These are phyloP conservation scores for Strix uralensis DNA, from an alignment of 2,113 vertebrate genomes.

Conservation along the genomic window DNA sequence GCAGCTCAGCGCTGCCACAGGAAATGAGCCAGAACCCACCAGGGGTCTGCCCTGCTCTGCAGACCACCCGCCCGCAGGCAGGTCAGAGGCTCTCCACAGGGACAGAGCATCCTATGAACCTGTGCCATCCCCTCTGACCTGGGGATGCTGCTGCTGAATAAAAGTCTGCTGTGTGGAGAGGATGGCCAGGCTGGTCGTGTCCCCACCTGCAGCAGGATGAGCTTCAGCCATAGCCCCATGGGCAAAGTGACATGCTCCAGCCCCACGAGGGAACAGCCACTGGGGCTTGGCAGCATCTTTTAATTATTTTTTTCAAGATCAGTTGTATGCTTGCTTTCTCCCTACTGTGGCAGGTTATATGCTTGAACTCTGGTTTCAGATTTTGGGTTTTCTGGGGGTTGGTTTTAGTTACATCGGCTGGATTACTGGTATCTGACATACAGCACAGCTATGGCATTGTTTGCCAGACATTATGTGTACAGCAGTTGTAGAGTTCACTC, in stretches of 20 bases:
- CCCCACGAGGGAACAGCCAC: fast-evolving
- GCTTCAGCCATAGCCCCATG: fast-evolving
- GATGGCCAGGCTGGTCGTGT: fast-evolving
- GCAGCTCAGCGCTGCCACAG: fast-evolving
- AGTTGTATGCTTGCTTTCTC: not conserved
- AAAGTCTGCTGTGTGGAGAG: not conserved
- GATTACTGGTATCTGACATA: not conserved
- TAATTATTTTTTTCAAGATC: not conserved
- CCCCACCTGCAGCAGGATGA: fast-evolving
- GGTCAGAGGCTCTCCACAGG: not conserved
- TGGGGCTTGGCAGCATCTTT: not conserved
- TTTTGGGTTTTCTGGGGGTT: not conserved
- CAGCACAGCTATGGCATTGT: not conserved
- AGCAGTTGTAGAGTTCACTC: not conserved
- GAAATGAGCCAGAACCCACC: not conserved
- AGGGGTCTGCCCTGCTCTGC: not conserved
- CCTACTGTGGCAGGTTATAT: not conserved
- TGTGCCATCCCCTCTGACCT: fast-evolving
- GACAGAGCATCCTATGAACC: too few species aligned
- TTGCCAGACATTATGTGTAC: not conserved
- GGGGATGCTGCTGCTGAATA: not conserved
- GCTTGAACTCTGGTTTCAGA: not conserved
- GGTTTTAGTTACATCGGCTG: not conserved
- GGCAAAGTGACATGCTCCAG: fast-evolving
- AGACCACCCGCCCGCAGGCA: fast-evolving